Evolutionary conservation across 2,888 invertebrate species (phyloP), one percentile per base, ranked within the genome.

Genomic region (Eupithecia exiguata): DNA sequence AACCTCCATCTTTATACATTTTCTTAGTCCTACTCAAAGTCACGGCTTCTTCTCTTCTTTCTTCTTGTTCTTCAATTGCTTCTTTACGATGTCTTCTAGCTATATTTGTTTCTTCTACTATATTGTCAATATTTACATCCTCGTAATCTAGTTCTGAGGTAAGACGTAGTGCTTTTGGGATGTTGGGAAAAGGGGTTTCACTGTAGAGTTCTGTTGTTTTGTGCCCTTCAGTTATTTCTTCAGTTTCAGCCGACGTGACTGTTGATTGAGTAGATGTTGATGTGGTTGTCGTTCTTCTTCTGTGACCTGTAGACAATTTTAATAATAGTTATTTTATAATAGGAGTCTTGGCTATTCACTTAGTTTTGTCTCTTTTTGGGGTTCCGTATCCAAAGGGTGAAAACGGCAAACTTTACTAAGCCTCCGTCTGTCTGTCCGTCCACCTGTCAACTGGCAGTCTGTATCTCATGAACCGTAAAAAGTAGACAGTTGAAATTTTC

Each of bases 1-100:
- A 90, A 12, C 86, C 88, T n/a, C 89, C 81, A 83, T 94, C 94
- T 92, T 93, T 94, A 84, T 94, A 94, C 92, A 93, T 91, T 91
- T 93, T 94, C 87, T 94, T 94, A 88, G 91, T 88, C 85, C 91
- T 94, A 92, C 88, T 90, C 80, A 89, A 81, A 77, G 89, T 87
- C 81, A 91, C 92, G 71, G 90, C 77, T 80, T 68, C 82, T 77
- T 78, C 91, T 89, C 77, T 80, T 68, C 82, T 77, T 78, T 91
- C 92, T 75, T 91, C 91, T 84, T 92, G 74, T 78, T 91, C 90
- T 74, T 87, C 80, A 74, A 88, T 76, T 53, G 89, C 80, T 88
- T 93, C 93, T 86, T 88, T 90, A 80, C 89, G 87, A 81, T 90
- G 88, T 84, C 90, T 84, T 81, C 88, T 89, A 83, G 83, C 85